Evolutionary conservation across 2,797 vertebrate species (phyloP), one percentile per base, ranked within the genome.

Genomic region (Vipera latastei): DNA sequence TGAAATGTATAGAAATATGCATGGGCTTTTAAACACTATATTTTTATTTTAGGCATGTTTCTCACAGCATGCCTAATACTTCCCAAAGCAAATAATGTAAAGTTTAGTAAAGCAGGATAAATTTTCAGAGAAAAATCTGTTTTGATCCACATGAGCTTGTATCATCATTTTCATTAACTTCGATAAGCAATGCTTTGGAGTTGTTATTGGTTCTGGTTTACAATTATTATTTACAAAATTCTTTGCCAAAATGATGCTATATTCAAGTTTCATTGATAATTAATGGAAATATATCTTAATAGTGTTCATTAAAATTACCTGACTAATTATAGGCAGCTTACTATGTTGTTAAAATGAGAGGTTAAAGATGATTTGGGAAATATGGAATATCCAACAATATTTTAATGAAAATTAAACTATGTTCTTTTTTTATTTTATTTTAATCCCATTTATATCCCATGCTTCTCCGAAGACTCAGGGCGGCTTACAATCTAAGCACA

Each of bases 21-120:
- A 26, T 93, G 83, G 53, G 91, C 38, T 95, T 95, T 92, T 93
- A 96, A 95, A 90, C 57, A 92, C 89, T 88, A 92, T 90, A 61
- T 93, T 55, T 89, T 69, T 93, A 89, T 63, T 93, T 83, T 63
- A 94, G 92, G 44, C 88, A 60, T 93, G 95, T 88, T 94, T n/a
- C 63, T 93, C 91, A 69, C 93, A 95, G 86, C 83, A 93, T 20
- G 89, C 53, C 90, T 91, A 61, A 63, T n/a, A 14, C 87, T 95
- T 95, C 93, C 90, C 91, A 90, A 93, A 57, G 69, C 94, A 91
- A 93, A 91, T 56, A 91, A 96, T 56, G 59, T 55, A 51, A 69
- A 89, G 65, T 14, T 55, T 91, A 51, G 57, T 55, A 55, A 89
- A n/a, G 26, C 69, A 53, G n/a, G 69, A 83, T 88, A 83, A 78